phyloP scores from a whole-genome alignment of 2,797 vertebrate species.

The Eurystomus glaucurus region DNA sequence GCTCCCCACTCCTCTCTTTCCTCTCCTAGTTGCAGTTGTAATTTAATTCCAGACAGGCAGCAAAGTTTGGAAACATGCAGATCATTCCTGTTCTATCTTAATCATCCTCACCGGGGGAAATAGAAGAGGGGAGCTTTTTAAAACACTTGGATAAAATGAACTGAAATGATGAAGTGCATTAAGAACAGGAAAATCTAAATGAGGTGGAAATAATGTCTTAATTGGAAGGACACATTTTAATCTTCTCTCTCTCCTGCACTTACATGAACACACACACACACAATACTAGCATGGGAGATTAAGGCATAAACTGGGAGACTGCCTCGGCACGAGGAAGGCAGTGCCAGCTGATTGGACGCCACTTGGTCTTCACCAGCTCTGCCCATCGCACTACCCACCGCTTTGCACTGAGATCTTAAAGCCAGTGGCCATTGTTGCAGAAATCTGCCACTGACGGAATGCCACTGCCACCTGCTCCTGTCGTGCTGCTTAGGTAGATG shows the following conservation, averaged over 20 bases:
- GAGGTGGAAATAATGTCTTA: slow-evolving; percentile 71
- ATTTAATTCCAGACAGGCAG: slow-evolving; percentile 66
- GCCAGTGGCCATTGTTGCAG: rapidly evolving
- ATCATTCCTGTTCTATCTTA: slow-evolving; percentile 66
- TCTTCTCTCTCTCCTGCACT: slow-evolving; percentile 27
- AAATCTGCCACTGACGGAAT: rapidly evolving
- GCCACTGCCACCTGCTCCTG: rapidly evolving
- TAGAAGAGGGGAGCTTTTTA: slow-evolving; percentile 54
- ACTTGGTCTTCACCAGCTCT: rapidly evolving
- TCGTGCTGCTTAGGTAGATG: neutral
- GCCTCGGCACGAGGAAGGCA: neutral
- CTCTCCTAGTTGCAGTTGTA: neutral
- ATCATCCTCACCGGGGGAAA: slow-evolving; percentile 54
- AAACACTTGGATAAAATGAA: slow-evolving; percentile 59
- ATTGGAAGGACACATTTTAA: slow-evolving; percentile 72
- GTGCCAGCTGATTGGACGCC: neutral
- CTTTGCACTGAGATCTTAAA: neutral
- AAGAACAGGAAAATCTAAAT: slow-evolving; percentile 72
- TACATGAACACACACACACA: neutral
- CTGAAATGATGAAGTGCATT: slow-evolving; percentile 32
- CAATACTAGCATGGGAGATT: neutral
- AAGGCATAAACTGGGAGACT: neutral
- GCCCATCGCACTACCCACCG: rapidly evolving
- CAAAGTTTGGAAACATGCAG: slow-evolving; percentile 68
- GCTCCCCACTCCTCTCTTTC: neutral